Conservation (phyloP, 1,140 invertebrate genomes). For the Delia radicum region DNA sequence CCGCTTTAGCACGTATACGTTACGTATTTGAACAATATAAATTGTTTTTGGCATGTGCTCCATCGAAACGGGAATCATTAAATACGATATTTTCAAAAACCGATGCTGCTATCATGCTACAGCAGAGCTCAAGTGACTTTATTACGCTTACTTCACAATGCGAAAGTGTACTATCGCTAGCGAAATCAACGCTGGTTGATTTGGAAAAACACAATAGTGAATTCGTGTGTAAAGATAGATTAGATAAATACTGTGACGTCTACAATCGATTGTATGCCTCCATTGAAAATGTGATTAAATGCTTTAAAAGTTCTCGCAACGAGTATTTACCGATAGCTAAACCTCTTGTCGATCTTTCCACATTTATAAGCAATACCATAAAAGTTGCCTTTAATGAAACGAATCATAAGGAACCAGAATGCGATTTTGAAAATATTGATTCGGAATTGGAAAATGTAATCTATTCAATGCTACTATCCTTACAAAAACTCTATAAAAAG, state of each 20-base stretch:
- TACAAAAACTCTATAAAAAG: slow-evolving; percentile 73
- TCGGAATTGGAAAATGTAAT: slow-evolving; percentile 60
- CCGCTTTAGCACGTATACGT: slow-evolving; percentile 34
- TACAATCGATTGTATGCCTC: slow-evolving; percentile 31
- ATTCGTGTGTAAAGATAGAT: slow-evolving; percentile 31
- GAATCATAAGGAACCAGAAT: not conserved
- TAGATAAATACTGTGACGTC: slow-evolving; percentile 28
- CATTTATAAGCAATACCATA: slow-evolving; percentile 16
- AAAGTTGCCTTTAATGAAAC: not conserved
- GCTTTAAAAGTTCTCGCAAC: slow-evolving; percentile 22
- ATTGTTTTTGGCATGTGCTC: slow-evolving; percentile 40
- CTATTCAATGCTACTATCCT: slow-evolving; percentile 62
- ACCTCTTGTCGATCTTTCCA: slow-evolving; percentile 34
- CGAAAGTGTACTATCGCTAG: slow-evolving; percentile 29
- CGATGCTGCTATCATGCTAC: not conserved
- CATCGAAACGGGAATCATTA: slow-evolving; percentile 28
- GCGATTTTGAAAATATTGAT: slow-evolving; percentile 40
- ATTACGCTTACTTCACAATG: slow-evolving; percentile 24
- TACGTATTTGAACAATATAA: slow-evolving; percentile 42
- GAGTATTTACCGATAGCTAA: slow-evolving; percentile 43
- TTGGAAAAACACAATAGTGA: slow-evolving; percentile 30
- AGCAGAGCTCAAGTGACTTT: not conserved
- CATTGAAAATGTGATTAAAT: slow-evolving; percentile 31
- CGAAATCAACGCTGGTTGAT: slow-evolving; percentile 31
- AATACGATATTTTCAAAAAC: not conserved